Evolutionary conservation across 2,797 vertebrate species (phyloP).

Genomic region (Anas bahamensis): DNA sequence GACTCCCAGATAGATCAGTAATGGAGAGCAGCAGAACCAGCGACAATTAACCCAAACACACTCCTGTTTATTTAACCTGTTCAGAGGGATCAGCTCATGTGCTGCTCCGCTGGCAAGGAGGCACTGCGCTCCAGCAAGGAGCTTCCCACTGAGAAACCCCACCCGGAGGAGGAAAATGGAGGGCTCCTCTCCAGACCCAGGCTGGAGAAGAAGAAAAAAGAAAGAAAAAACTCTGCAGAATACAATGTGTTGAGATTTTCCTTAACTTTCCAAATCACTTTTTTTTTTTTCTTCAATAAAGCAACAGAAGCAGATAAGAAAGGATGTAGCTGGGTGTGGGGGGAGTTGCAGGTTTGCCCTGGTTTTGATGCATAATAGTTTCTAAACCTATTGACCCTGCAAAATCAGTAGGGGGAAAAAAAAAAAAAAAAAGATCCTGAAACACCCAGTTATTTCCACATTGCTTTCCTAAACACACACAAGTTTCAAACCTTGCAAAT

Average conservation of each 20-base stretch:
- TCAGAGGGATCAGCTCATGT: slow-evolving; percentile 82
- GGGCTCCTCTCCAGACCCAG: neutral
- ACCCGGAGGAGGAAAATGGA: neutral
- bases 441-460: neutral
- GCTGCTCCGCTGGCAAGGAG: slow-evolving; percentile 61
- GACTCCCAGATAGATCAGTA: slow-evolving; percentile 86
- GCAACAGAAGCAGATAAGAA: neutral
- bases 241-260: neutral
- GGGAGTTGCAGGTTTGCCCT: neutral
- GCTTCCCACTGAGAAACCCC: slow-evolving; percentile 3
- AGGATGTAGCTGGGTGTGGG: neutral
- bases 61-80: slow-evolving; percentile 92
- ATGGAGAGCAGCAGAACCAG: slow-evolving; percentile 84
- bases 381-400: neutral
- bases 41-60: slow-evolving; percentile 93
- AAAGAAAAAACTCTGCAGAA: neutral
- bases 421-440: neutral
- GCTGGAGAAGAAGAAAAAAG: neutral
- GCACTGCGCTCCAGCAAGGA: slow-evolving; percentile 25
- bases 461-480: neutral
- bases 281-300: neutral
- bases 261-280: neutral
- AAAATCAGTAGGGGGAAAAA: neutral
- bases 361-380: neutral
- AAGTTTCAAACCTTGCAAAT: neutral